These are phyloP conservation scores for Limanda limanda DNA, from an alignment of 2,113 vertebrate genomes.

Conservation along the genomic window DNA sequence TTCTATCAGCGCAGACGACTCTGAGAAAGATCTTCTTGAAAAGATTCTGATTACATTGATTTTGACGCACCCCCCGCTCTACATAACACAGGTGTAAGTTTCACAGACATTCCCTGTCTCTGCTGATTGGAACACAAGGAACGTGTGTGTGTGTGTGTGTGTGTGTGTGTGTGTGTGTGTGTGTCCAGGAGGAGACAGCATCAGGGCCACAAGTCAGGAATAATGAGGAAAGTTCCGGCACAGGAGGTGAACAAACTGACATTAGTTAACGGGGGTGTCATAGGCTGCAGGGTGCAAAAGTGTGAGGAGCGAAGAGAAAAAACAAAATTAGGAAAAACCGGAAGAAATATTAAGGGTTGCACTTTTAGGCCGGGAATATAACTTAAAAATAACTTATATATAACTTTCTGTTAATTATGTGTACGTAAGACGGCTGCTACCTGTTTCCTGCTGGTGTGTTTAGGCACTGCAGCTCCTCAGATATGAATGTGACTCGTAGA, in stretches of 20 bases:
- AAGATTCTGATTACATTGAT: constrained; percentile 46
- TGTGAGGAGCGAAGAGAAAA: constrained; percentile 2
- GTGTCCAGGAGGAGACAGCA: constrained; percentile 22
- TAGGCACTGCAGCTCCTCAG: too few species aligned
- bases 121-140: constrained; percentile 27
- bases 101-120: constrained; percentile 7
- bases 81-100: neutral
- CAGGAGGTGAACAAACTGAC: constrained; percentile 39
- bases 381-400: too few species aligned
- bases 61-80: neutral
- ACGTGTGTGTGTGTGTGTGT: neutral
- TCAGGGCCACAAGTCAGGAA: constrained; percentile 36
- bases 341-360: neutral
- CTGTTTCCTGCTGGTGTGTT: too few species aligned
- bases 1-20: constrained; percentile 20
- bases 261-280: constrained; percentile 38
- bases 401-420: too few species aligned
- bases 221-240: constrained; percentile 46
- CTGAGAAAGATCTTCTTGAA: constrained; percentile 10
- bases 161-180: constrained; percentile 9
- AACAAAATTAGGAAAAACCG: neutral
- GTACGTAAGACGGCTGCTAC: neutral
- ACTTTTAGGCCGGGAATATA: neutral
- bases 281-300: constrained; percentile 4
- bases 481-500: too few species aligned